A percentile compares a stretch with the other conserved stretches of the same genome.
Evolutionary conservation across 2,797 vertebrate species (phyloP).

Genomic region (Argya squamiceps): DNA sequence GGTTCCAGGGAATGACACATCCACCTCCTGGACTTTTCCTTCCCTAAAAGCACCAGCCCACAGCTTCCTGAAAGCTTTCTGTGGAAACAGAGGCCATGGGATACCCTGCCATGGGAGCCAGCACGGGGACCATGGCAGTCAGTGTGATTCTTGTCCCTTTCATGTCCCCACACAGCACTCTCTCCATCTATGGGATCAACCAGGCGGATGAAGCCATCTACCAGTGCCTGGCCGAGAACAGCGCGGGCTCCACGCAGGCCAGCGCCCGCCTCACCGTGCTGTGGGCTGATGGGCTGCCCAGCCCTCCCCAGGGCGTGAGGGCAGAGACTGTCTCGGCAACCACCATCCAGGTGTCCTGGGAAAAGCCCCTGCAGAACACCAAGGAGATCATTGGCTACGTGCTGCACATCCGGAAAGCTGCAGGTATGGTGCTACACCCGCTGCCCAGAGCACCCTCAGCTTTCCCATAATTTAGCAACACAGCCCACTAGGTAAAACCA

Average conservation of each 20-base stretch:
- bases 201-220: slow-evolving; percentile 97
- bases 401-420: slow-evolving; percentile 91
- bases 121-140: fast-evolving
- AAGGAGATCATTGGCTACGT: slow-evolving; percentile 97
- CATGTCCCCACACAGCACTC: slow-evolving; percentile 78
- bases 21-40: background rate
- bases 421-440: slow-evolving; percentile 71
- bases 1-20: background rate
- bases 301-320: slow-evolving; percentile 83
- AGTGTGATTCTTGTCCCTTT: background rate
- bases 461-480: fast-evolving
- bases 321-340: slow-evolving; percentile 88
- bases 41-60: background rate
- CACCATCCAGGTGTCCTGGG: slow-evolving; percentile 93
- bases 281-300: slow-evolving; percentile 91
- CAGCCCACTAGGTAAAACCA: fast-evolving
- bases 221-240: slow-evolving; percentile 98
- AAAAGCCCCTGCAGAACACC: slow-evolving; percentile 88
- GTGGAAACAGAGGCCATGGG: background rate
- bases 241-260: slow-evolving; percentile 93
- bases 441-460: background rate
- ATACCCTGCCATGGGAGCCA: background rate
- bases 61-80: background rate
- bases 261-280: slow-evolving; percentile 94
- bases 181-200: slow-evolving; percentile 91